Evolutionary conservation across 2,888 invertebrate species (phyloP).

Genomic region (Agrilus cyanescens): DNA sequence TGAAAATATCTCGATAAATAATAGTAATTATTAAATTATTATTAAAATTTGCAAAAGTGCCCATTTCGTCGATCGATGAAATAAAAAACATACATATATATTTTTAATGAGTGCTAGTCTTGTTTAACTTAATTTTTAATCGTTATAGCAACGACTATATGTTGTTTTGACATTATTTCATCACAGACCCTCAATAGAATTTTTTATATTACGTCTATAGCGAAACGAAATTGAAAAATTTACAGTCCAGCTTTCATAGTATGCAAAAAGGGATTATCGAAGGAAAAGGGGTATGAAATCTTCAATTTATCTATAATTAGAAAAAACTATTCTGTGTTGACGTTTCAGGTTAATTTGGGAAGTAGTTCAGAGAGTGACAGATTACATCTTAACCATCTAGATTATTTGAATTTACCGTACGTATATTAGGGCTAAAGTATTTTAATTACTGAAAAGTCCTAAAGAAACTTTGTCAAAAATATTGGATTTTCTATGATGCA

Average conservation of each 20-base stretch:
- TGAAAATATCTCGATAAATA: too few species aligned
- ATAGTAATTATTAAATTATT: too few species aligned
- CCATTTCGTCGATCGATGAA: too few species aligned
- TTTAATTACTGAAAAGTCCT: neutral
- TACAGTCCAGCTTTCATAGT: constrained; percentile 22
- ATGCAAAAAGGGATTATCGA: constrained; percentile 27
- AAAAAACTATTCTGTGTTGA: constrained; percentile 12
- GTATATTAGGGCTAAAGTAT: constrained; percentile 6
- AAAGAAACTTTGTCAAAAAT: too few species aligned
- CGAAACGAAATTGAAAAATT: constrained; percentile 15
- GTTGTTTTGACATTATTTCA: constrained; percentile 14
- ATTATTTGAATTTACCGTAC: constrained; percentile 33
- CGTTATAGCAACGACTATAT: constrained; percentile 12
- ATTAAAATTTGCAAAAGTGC: too few species aligned
- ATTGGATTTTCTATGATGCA: too few species aligned
- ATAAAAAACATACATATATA: too few species aligned
- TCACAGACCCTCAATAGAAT: constrained; percentile 13
- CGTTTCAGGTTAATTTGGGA: constrained; percentile 23
- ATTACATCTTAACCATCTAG: constrained; percentile 27
- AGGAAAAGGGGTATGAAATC: constrained; percentile 21
- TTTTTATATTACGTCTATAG: neutral
- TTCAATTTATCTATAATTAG: constrained; percentile 1
- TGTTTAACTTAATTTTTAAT: constrained; percentile 2
- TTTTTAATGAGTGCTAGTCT: too few species aligned
- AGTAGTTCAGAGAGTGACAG: constrained; percentile 26